A percentile compares a stretch with the other conserved stretches of the same genome.
These are phyloP conservation scores for Chondrosia reniformis DNA, from an alignment of 37 sponge, comb jelly and placozoan species.

Conservation along the genomic window DNA sequence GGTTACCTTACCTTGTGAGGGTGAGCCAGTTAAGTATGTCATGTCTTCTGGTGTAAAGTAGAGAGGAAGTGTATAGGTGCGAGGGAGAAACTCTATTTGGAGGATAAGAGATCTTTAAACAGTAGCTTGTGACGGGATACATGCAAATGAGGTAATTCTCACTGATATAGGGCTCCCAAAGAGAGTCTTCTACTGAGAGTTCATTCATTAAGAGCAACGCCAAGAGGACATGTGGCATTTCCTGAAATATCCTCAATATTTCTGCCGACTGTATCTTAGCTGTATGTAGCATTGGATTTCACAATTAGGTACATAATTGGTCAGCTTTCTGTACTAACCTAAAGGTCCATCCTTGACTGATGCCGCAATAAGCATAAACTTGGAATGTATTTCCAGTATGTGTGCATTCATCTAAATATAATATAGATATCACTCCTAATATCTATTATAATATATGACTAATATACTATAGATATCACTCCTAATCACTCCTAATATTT, in stretches of 20 bases:
- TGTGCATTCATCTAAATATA: no score
- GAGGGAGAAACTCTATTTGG: conserved; percentile 57
- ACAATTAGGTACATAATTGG: no score
- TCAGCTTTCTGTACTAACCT: no score
- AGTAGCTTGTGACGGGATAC: background rate
- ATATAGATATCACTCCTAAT: no score
- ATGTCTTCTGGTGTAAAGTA: conserved; percentile 63
- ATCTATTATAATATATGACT: no score
- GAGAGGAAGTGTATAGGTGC: conserved; percentile 49
- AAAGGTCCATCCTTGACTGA: no score
- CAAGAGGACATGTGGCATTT: conserved; percentile 66
- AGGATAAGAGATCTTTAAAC: background rate
- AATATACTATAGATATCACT: background rate
- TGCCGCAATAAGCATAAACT: no score
- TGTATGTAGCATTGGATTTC: no score
- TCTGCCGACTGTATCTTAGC: conserved; percentile 9
- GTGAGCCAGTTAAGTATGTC: conserved; percentile 44
- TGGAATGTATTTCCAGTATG: no score
- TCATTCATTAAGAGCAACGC: conserved; percentile 70
- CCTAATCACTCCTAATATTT: no score
- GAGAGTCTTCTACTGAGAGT: conserved; percentile 30
- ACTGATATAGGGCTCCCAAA: conserved; percentile 86
- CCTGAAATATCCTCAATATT: conserved; percentile 35
- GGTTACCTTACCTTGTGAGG: conserved; percentile 36
- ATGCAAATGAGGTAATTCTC: background rate